A percentile compares a stretch with the other conserved stretches of the same genome.
Conservation (phyloP, 35 echinoderm and acorn worm species). For the Acanthaster planci region DNA sequence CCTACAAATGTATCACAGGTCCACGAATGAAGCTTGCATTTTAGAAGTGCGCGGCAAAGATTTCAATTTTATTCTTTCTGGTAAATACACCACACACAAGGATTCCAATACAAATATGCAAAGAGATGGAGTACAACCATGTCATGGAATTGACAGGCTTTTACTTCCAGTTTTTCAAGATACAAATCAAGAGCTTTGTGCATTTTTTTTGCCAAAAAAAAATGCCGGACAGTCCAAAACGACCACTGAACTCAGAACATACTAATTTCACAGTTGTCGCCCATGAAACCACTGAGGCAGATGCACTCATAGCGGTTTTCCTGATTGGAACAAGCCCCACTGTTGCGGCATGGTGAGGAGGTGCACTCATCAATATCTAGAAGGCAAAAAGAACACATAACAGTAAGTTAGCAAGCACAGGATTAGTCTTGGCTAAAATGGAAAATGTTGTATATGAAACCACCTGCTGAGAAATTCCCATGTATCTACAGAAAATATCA, state of each 20-base stretch:
- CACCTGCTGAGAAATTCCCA: not conserved
- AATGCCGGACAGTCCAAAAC: too few species aligned
- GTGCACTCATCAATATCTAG: slow-evolving; percentile 73
- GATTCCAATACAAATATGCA: too few species aligned
- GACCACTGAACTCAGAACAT: not conserved
- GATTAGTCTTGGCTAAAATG: not conserved
- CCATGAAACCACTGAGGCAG: slow-evolving; percentile 40
- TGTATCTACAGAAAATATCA: not conserved
- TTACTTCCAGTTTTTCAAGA: too few species aligned
- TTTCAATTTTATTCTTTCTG: too few species aligned
- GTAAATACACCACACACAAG: too few species aligned
- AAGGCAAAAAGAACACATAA: not conserved
- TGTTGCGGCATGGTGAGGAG: slow-evolving; percentile 66
- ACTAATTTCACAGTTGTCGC: slow-evolving; percentile 53
- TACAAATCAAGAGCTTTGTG: too few species aligned
- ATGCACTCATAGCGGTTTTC: slow-evolving; percentile 49
- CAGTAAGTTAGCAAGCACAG: not conserved
- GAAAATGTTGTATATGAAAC: not conserved
- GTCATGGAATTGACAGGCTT: too few species aligned
- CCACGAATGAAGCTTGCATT: too few species aligned
- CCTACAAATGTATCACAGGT: too few species aligned
- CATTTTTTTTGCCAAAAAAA: too few species aligned
- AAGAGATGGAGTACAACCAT: too few species aligned
- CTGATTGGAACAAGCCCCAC: slow-evolving; percentile 63
- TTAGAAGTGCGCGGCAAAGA: too few species aligned